These are phyloP conservation scores for Colossoma macropomum DNA, from an alignment of 2,113 vertebrate genomes.

Conservation along the genomic window DNA sequence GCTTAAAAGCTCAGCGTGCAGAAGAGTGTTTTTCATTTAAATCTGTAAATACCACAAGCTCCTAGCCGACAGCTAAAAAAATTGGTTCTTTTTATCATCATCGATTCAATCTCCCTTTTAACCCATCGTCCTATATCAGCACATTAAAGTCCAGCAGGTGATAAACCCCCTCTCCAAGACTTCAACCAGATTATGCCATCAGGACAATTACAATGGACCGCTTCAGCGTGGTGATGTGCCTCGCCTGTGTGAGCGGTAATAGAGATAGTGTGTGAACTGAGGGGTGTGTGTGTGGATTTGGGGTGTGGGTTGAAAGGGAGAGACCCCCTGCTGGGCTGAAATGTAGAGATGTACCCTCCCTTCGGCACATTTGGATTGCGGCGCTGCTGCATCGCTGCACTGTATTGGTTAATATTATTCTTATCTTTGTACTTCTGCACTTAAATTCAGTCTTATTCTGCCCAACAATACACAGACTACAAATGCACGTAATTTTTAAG, in stretches of 20 bases:
- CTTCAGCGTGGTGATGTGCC: constrained; percentile 34
- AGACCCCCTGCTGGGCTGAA: constrained; percentile 26
- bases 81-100: background rate
- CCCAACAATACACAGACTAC: background rate
- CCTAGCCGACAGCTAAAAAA: background rate
- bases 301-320: constrained; percentile 32
- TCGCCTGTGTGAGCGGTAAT: constrained; percentile 45
- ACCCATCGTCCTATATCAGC: background rate
- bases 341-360: constrained; percentile 29
- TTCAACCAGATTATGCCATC: constrained; percentile 48
- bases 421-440: background rate
- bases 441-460: background rate
- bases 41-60: background rate
- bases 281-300: constrained; percentile 27
- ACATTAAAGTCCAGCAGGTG: constrained; percentile 17
- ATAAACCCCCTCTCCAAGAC: constrained; percentile 23
- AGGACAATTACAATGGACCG: constrained; percentile 32
- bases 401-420: background rate
- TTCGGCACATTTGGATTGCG: constrained; percentile 21
- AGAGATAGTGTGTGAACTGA: background rate
- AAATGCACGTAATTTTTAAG: background rate
- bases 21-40: background rate
- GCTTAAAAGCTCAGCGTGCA: background rate
- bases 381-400: constrained; percentile 31
- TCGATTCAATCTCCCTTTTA: constrained; percentile 2